Evolutionary conservation across 2,797 vertebrate species (phyloP), one percentile per base, ranked within the genome.

Genomic region (Galaxias olidus): DNA sequence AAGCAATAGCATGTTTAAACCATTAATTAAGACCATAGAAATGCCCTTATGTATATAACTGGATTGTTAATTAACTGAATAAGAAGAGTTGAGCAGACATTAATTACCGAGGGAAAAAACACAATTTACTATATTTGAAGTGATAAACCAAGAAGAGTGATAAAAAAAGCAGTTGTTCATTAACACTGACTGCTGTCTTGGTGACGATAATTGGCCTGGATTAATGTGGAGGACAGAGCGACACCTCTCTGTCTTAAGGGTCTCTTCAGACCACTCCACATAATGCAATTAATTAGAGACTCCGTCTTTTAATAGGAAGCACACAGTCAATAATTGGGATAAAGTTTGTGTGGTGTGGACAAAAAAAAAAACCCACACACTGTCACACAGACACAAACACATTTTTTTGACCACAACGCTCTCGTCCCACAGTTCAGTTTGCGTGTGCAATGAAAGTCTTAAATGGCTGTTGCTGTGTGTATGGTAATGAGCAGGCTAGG

Each of bases 401-500:
- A 11, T 44, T 4, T n/a, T 4, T 30, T 6, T 6, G 40, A 15
- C 41, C 5, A 65, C 40, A 13, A 73, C 69, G 10, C 58, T 63
- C 47, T 20, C n/a, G 49, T 46, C 48, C 40, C 53, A 72, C 61
- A 61, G 69, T 70, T 72, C 73, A 57, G 61, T 72, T 53, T 55
- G 61, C 54, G 49, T 10, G 63, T 60, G 59, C 30, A 30, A 30
- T 42, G 74, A 65, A 65, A 51, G 71, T 51, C 74, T 70, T 89
- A 86, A 88, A 53, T 84, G 86, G 74, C 89, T 83, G 80, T 59
- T 74, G 61, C 63, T 59, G 82, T 79, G 83, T 80, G 79, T 82
- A 77, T 10, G 55, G 78, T 76, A 81, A 85, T 79, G 80, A 72
- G 74, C 86, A 76, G 74, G 48, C 75, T 67, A n/a, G 18, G 41